Percentiles rank a stretch among this genome's conserved stretches.
These are phyloP conservation scores for Drosophila sp. DNA, from an alignment of 1,140 invertebrate genomes.

Conservation along the genomic window DNA sequence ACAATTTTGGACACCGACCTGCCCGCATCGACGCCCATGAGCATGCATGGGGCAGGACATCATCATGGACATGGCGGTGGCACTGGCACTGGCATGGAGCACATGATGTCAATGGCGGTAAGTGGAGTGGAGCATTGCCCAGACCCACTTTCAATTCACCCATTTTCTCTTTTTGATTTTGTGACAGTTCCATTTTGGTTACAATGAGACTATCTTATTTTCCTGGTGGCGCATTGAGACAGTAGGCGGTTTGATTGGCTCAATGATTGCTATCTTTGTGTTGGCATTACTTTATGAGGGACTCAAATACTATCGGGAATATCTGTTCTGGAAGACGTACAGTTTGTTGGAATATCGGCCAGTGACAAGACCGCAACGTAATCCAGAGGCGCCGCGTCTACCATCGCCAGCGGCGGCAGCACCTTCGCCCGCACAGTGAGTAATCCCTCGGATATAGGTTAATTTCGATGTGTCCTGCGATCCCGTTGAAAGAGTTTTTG, in stretches of 20 bases:
- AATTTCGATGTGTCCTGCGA: too few relatives aligned
- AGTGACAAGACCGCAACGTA: constrained; percentile 88
- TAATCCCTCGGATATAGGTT: constrained; percentile 74
- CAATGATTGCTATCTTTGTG: constrained; percentile 93
- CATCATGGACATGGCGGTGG: constrained; percentile 57
- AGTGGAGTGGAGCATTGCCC: not conserved
- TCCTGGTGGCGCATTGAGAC: constrained; percentile 90
- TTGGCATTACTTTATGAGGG: constrained; percentile 95
- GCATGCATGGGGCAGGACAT: constrained; percentile 46
- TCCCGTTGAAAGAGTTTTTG: not conserved
- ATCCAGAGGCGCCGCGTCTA: constrained; percentile 82
- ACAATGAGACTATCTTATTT: constrained; percentile 90
- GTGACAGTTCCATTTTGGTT: constrained; percentile 93
- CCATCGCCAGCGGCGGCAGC: constrained; percentile 66
- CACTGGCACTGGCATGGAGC: constrained; percentile 71
- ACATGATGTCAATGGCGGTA: constrained; percentile 83
- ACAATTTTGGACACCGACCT: constrained; percentile 34
- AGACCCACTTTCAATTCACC: not conserved
- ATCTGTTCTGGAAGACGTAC: constrained; percentile 92
- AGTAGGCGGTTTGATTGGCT: constrained; percentile 90
- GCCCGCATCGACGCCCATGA: constrained; percentile 27
- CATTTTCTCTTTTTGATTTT: constrained; percentile 30
- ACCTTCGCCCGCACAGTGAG: constrained; percentile 87
- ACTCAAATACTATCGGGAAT: constrained; percentile 94
- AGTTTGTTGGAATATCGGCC: constrained; percentile 88